Evolutionary conservation across 2,797 vertebrate genomes (phyloP), one percentile per base, ranked within the genome.

Genomic region (Acomys russatus): DNA sequence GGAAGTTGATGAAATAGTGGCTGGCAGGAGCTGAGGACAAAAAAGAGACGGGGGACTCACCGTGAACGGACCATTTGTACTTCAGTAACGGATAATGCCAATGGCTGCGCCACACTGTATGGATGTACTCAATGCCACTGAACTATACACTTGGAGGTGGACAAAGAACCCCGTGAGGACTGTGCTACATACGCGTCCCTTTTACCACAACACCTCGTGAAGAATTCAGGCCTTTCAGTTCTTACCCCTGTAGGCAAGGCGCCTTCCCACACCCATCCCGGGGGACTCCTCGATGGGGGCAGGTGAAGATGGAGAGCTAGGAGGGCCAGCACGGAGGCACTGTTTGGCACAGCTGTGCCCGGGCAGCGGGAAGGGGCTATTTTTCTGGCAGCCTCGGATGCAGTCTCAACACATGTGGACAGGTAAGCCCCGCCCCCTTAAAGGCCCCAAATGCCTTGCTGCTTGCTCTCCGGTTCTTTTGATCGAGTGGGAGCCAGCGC

Each of bases 401-500:
- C 64, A 1, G 88, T 35, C 11, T 76, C 85, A 33, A 23, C 0
- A 0, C 92, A 77, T 77, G 66, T 61, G 91, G 92, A 11, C 83
- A 79, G 94, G 88, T 35, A 85, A 92, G 54, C 80, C 33, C 63
- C 33, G 56, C 56, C 56, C 28, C 23, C 8, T 63, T 9, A 33
- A 83, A 56, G 87, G 89, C 77, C 78, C 88, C 92, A 77, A 94
- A 91, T 68, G 89, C 79, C 96, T 79, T 95, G 66, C 83, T 95
- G 78, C 38, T 68, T 95, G 78, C 38, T 68, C 70, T 96, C 59
- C 22, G 77, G 71, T 91, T 82, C 97, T 96, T 95, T 91, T 56
- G 92, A 73, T 70, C 2, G 11, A 88, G 79, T 56, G 25, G 85
- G 86, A 91, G 92, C 80, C 92, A 89, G 88, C n/a, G 90, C 94